Base-by-base conservation (phyloP, 2,113 vertebrate genomes). In the Phylloscopus whistleri region DNA sequence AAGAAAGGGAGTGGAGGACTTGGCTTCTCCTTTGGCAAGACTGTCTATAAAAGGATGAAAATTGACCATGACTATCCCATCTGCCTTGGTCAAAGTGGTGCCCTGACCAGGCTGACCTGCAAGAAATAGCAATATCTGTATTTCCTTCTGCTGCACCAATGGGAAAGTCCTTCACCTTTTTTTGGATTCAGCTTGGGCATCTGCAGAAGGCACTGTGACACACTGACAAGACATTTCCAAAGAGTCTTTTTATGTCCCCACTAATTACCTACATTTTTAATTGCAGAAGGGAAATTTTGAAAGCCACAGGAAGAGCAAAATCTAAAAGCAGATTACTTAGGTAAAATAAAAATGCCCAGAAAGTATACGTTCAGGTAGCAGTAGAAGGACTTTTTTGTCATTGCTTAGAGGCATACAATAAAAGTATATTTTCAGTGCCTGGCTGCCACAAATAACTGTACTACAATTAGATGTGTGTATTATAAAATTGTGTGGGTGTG, bases 391-490 rank as follows among this genome's bases (percentile, higher is more conserved):
- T n/a, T 94, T 70, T 90, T 90, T 87, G 93, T 73, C 8, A 0
- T 64, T 84, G 76, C 94, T 82, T 89, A 52, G 83, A 96, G 91
- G 69, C 91, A 90, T 86, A 89, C 76, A 96, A 86, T 95, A 85
- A 87, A 93, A 94, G 88, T 90, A 27, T 94, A 97, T 97, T 97
- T 96, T 95, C 82, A 84, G 96, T 94, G 74, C 84, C 73, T 94
- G 86, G 70, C 72, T 96, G 93, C 94, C 91, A 87, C 92, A 97
- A 97, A 96, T 97, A 97, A 88, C 95, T 74, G 89, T 86, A 80
- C 93, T 96, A 96, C 93, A 97, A 97, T 96, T 97, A 97, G 94
- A 95, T 82, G 92, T 96, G 87, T 92, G 59, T 93, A 93, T 96
- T 96, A 95, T 96, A 97, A 96, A 97, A 95, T 86, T 60, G 87